These are phyloP conservation scores for Excalfactoria chinensis DNA, from an alignment of 2,113 vertebrate genomes.

Conservation along the genomic window DNA sequence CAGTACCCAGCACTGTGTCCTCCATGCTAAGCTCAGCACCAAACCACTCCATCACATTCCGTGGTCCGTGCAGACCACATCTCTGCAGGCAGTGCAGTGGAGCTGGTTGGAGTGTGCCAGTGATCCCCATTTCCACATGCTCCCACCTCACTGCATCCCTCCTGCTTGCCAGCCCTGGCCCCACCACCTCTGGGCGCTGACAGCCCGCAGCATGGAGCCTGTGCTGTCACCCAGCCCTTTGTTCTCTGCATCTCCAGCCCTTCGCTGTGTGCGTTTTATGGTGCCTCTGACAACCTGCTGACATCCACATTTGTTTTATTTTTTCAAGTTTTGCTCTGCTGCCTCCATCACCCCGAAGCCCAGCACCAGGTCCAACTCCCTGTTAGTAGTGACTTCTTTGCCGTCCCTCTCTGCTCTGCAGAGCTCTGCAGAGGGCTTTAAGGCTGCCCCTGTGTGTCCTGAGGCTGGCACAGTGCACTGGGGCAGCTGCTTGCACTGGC, in stretches of 20 bases:
- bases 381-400: not conserved
- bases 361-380: not conserved
- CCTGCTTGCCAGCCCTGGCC: not conserved
- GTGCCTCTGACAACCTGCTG: constrained; percentile 30
- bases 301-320: not conserved
- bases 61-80: not conserved
- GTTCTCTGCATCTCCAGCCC: not conserved
- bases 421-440: not conserved
- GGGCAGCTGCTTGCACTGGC: not conserved
- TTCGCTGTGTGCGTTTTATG: not conserved
- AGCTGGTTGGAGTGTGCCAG: not conserved
- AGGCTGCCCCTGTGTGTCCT: not conserved
- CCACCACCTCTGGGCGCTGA: not conserved
- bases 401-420: not conserved
- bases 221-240: not conserved
- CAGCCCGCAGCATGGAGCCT: not conserved
- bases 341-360: not conserved
- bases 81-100: rapidly evolving
- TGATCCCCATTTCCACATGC: not conserved
- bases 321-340: not conserved
- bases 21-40: not conserved
- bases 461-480: not conserved
- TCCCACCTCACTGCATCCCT: not conserved
- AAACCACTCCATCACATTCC: not conserved
- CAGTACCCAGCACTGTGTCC: constrained; percentile 31